Evolutionary conservation across 92 coral and sea anemone genomes (phyloP), one percentile per base, ranked within the genome.

Genomic region (Actinostola sp.): DNA sequence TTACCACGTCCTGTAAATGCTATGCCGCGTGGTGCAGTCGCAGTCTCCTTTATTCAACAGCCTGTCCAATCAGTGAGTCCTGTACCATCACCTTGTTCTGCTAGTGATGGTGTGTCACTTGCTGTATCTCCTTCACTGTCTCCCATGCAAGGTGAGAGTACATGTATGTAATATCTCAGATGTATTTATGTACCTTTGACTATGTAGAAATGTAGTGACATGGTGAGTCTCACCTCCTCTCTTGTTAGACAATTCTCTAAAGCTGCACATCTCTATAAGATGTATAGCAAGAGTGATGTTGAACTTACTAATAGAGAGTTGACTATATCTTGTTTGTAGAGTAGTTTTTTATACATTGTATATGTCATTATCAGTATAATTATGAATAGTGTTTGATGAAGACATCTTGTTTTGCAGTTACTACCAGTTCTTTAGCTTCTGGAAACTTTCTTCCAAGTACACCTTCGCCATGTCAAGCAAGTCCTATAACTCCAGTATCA

Each of bases 1-100:
- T 44, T 95, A 43, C 99, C 99, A 64, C 73, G 97, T 32, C 99
- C 99, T 46, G 76, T 71, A 14, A 82, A 62, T 59, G 89, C 98
- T 49, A 82, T 81, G 21, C 93, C 89, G 0, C 88, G 90, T 29
- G 97, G 92, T 12, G 90, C 93, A 10, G 92, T 87, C n/a, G 93
- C 98, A 29, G 88, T 84, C 50, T 82, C 97, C 1, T 88, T 88
- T 77, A 89, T 91, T 46, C 97, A 94, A 6, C 93, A 92, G 35
- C 96, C 98, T 17, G 89, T 84, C 10, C 92, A 91, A 49, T 71
- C 88, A 10, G 89, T 87, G 0, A 86, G 92, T 34, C 80, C 96
- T 28, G 88, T 87, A 23, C 92, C 88, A 36, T 92, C 96, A 0
- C 84, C 96, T n/a, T 43, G 77, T 13, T 72, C 89, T 51, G 75